A percentile compares a stretch with the other conserved stretches of the same genome.
These are phyloP conservation scores for Drosophila histrio DNA, from an alignment of 2,888 invertebrate genomes.

Conservation along the genomic window DNA sequence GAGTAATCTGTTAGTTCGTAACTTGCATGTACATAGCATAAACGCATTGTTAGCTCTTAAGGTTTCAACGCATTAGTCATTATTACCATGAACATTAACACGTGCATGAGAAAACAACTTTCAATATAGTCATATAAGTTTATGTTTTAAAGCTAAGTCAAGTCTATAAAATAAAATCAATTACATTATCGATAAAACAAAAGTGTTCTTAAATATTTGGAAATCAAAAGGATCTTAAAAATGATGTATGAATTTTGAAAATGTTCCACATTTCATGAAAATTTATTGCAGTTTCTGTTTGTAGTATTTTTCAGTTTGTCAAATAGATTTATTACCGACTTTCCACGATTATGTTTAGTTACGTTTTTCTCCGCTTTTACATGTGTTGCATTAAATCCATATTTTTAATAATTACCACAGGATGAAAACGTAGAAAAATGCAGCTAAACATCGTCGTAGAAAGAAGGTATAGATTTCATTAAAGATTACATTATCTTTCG, in stretches of 20 bases:
- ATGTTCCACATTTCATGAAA: neutral
- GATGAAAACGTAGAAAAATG: no score
- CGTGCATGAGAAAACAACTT: conserved; percentile 40
- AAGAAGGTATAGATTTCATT: no score
- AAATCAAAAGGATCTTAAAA: neutral
- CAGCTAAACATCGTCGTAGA: no score
- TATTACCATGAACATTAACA: conserved; percentile 45
- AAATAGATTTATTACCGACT: no score
- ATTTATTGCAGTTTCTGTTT: no score
- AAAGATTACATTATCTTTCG: neutral
- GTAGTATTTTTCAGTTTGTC: no score
- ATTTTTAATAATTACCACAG: no score
- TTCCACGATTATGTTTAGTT: no score
- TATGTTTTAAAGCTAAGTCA: conserved; percentile 56
- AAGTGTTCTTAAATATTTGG: conserved; percentile 2
- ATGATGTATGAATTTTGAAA: no score
- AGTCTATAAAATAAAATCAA: conserved; percentile 60
- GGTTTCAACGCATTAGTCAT: conserved; percentile 58
- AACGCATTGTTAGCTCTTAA: conserved; percentile 31
- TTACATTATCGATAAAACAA: conserved; percentile 26
- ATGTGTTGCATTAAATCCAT: no score
- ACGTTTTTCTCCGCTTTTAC: no score
- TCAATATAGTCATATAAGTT: conserved; percentile 67
- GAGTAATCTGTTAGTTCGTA: conserved; percentile 35
- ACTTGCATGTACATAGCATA: conserved; percentile 68